Evolutionary conservation across 2,888 invertebrate species (phyloP).

Genomic region (Drosophila greeni): DNA sequence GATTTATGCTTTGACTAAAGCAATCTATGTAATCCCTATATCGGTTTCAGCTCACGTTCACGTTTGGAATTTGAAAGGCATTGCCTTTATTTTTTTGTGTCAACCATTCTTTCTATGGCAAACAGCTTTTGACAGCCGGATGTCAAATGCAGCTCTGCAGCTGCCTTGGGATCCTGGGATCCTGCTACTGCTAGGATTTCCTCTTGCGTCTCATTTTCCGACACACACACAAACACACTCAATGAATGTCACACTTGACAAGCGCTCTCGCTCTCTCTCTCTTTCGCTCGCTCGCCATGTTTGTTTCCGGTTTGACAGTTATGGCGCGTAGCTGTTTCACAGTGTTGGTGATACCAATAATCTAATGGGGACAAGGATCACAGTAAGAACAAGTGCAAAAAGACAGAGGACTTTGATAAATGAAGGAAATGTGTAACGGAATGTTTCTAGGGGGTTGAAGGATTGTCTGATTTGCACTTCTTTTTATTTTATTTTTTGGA

Average conservation of each 20-base stretch:
- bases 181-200: constrained; percentile 21
- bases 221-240: constrained; percentile 13
- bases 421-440: not conserved
- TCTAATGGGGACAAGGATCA: constrained; percentile 3
- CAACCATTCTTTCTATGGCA: constrained; percentile 40
- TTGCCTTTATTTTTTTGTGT: constrained; percentile 17
- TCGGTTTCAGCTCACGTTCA: constrained; percentile 18
- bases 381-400: not conserved
- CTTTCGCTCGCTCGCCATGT: constrained; percentile 6
- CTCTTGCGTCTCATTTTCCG: constrained; percentile 25
- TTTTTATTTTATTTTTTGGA: not conserved
- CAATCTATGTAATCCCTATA: constrained; percentile 9
- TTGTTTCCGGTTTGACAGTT: constrained; percentile 51
- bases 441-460: not conserved
- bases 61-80: not conserved
- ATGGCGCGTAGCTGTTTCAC: constrained; percentile 21
- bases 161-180: constrained; percentile 14
- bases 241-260: constrained; percentile 39
- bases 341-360: constrained; percentile 14
- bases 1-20: constrained; percentile 2
- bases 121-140: constrained; percentile 63
- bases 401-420: not conserved
- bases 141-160: constrained; percentile 56
- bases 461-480: not conserved
- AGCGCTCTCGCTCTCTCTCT: constrained; percentile 3